phyloP scores from a whole-genome alignment of 2,888 invertebrate species.

The Papilio protenor region DNA sequence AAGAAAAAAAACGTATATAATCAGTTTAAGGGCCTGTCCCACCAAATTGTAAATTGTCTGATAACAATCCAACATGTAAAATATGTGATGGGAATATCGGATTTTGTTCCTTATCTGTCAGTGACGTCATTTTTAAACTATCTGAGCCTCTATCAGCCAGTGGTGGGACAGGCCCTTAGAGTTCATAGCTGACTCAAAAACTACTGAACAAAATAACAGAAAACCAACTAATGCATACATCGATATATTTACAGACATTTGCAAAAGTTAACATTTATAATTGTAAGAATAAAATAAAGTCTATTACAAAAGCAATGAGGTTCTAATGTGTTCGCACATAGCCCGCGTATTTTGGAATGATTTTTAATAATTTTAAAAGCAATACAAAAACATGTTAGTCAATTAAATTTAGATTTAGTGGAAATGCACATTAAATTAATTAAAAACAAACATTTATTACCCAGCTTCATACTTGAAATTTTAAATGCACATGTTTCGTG shows the following conservation, averaged over 20 bases:
- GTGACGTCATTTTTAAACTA: too few relatives aligned
- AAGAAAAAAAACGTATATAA: too few relatives aligned
- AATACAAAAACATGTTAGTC: background rate
- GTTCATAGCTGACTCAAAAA: too few relatives aligned
- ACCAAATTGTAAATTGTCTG: too few relatives aligned
- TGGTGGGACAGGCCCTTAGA: too few relatives aligned
- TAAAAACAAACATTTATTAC: background rate
- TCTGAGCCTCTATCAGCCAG: too few relatives aligned
- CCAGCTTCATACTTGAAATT: background rate
- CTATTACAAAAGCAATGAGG: background rate
- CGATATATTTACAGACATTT: too few relatives aligned
- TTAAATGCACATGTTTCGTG: background rate
- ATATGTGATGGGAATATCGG: too few relatives aligned
- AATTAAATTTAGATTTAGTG: background rate
- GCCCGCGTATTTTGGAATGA: conserved; percentile 23
- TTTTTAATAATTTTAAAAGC: conserved; percentile 5
- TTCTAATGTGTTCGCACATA: background rate
- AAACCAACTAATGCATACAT: background rate
- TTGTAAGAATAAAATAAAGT: background rate
- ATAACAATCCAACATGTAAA: too few relatives aligned
- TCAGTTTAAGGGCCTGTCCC: too few relatives aligned
- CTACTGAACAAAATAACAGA: background rate
- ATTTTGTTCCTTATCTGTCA: too few relatives aligned
- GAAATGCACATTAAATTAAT: background rate
- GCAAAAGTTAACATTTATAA: too few relatives aligned